Percentiles rank a stretch among this genome's conserved stretches.
These are phyloP conservation scores for Magallana angulata DNA, from an alignment of 1,140 invertebrate species.

Conservation along the genomic window DNA sequence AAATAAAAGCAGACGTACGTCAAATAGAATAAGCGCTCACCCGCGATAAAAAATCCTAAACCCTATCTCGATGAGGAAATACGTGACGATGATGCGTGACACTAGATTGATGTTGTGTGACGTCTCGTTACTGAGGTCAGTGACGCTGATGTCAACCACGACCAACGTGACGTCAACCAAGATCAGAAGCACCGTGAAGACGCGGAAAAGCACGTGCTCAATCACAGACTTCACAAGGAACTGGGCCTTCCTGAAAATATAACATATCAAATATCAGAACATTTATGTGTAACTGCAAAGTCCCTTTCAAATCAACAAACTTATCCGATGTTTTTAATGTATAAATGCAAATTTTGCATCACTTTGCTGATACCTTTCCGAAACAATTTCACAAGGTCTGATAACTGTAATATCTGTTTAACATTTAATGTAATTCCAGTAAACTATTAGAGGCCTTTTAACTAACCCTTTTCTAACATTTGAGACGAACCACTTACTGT, in stretches of 20 bases:
- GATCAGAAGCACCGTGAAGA: constrained; percentile 77
- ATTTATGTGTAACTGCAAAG: too few species aligned
- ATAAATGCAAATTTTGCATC: too few species aligned
- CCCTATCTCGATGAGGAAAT: constrained; percentile 78
- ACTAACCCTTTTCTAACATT: too few species aligned
- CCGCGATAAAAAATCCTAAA: constrained; percentile 76
- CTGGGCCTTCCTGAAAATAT: constrained; percentile 5
- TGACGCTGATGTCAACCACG: constrained; percentile 73
- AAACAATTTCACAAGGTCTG: too few species aligned
- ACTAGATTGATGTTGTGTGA: constrained; percentile 61
- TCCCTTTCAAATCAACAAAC: too few species aligned
- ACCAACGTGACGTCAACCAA: constrained; percentile 77
- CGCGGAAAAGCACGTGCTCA: constrained; percentile 71
- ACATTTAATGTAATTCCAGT: too few species aligned
- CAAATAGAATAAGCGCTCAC: constrained; percentile 63
- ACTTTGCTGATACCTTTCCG: too few species aligned
- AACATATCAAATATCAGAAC: neutral
- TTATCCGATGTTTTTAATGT: too few species aligned
- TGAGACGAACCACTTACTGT: constrained; percentile 1
- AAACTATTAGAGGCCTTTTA: too few species aligned
- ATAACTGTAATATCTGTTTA: too few species aligned
- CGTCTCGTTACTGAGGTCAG: constrained; percentile 56
- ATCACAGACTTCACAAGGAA: constrained; percentile 58
- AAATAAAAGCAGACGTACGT: too few species aligned
- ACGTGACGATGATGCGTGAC: constrained; percentile 75